Conservation (phyloP, 2,888 invertebrate species). For the Heteromyza rotundicornis region DNA sequence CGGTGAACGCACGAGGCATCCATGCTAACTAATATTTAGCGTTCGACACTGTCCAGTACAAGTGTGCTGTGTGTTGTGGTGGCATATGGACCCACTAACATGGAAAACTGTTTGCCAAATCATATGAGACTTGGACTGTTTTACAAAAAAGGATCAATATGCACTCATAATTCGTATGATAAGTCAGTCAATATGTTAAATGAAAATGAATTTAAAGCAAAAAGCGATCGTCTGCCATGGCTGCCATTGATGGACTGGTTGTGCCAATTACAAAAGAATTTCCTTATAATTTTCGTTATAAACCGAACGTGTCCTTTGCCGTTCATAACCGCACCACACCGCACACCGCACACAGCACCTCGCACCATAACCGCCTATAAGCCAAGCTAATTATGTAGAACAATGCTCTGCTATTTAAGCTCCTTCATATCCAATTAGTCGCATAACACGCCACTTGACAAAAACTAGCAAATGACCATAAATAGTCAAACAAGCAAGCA, state of each 20-base stretch:
- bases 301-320: neutral
- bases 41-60: no score
- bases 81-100: no score
- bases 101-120: no score
- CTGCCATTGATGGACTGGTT: no score
- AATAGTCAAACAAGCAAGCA: slow-evolving; percentile 39
- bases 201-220: no score
- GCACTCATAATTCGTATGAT: no score
- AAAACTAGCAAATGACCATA: slow-evolving; percentile 38
- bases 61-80: no score
- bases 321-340: slow-evolving; percentile 3
- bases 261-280: slow-evolving; percentile 34
- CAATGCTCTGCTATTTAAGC: slow-evolving; percentile 41
- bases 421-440: slow-evolving; percentile 44
- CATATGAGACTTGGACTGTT: no score
- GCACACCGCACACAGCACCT: no score
- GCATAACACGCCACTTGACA: slow-evolving; percentile 40
- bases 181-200: no score
- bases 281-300: slow-evolving; percentile 17
- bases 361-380: slow-evolving; percentile 23
- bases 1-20: slow-evolving; percentile 41
- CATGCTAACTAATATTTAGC: slow-evolving; percentile 40
- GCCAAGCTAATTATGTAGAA: slow-evolving; percentile 40
- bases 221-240: no score
- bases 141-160: no score